phyloP scores from a whole-genome alignment of 2,113 vertebrate genomes.

The Caranx melampygus region DNA sequence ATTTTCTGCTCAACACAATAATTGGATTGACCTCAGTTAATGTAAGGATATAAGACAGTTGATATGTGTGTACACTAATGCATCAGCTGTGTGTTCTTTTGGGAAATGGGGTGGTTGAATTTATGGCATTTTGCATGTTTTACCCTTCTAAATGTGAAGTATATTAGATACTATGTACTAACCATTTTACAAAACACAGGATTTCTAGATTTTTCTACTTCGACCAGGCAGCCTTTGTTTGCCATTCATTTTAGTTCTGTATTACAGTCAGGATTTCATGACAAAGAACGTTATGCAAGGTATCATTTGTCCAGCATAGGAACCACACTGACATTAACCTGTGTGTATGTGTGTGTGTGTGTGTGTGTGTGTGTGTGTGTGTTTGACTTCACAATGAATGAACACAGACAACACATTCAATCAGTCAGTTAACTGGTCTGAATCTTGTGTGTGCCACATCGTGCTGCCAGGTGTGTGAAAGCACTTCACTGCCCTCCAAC shows the following conservation, averaged over 20 bases:
- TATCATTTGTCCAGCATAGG: neutral
- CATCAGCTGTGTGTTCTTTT: constrained; percentile 18
- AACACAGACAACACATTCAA: neutral
- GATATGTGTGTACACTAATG: constrained; percentile 28
- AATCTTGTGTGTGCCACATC: too few relatives aligned
- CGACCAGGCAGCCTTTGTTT: neutral
- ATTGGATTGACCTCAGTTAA: constrained; percentile 38
- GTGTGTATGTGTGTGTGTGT: too few relatives aligned
- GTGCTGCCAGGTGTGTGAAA: too few relatives aligned
- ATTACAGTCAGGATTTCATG: neutral
- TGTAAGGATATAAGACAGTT: constrained; percentile 42
- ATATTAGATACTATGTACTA: neutral
- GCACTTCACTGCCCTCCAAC: too few relatives aligned
- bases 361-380: too few relatives aligned
- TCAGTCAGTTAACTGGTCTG: too few relatives aligned
- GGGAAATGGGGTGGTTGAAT: constrained; percentile 2
- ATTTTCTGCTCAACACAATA: constrained; percentile 45
- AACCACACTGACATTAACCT: too few relatives aligned
- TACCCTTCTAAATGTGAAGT: neutral
- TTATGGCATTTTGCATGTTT: constrained; percentile 56
- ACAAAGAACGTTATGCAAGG: neutral
- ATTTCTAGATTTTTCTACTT: neutral
- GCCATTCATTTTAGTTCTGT: constrained; percentile 2
- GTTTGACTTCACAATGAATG: neutral
- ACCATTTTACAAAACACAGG: constrained; percentile 3